Conservation (phyloP, 2,113 vertebrate genomes). For the Thalassoma bifasciatum region DNA sequence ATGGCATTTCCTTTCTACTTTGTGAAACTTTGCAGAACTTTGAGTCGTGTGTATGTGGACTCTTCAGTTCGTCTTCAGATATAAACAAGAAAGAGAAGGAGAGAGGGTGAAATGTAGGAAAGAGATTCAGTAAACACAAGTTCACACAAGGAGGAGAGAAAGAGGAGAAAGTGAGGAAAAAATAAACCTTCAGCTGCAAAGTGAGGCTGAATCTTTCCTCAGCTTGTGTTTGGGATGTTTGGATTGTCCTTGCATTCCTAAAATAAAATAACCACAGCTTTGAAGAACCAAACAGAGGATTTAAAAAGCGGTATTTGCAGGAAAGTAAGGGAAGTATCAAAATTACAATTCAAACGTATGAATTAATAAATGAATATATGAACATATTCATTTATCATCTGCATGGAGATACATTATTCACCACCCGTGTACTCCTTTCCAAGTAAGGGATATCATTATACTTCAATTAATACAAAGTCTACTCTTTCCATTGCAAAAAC, state of each 20-base stretch:
- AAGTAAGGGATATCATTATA: conserved; percentile 75
- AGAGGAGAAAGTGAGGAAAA: background rate
- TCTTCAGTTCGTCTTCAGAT: conserved; percentile 23
- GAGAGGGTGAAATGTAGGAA: background rate
- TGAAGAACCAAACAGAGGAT: background rate
- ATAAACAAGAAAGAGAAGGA: conserved; percentile 2
- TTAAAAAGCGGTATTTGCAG: conserved; percentile 3
- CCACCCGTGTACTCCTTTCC: conserved; percentile 54
- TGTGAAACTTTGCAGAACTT: conserved; percentile 63
- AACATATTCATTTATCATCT: conserved; percentile 77
- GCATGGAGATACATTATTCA: conserved; percentile 79
- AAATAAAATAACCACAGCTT: conserved; percentile 4
- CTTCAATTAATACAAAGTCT: conserved; percentile 79
- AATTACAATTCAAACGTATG: conserved; percentile 68
- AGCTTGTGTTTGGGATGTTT: background rate
- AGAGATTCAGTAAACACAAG: conserved; percentile 1
- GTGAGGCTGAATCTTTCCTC: background rate
- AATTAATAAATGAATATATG: conserved; percentile 82
- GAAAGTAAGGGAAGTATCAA: conserved; percentile 27
- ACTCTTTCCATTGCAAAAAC: conserved; percentile 79
- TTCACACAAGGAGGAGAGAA: background rate
- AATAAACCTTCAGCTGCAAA: background rate
- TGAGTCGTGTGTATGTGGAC: conserved; percentile 2
- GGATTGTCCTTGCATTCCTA: background rate
- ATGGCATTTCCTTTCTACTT: conserved; percentile 56